These are phyloP conservation scores for Artibeus jamaicensis DNA, from an alignment of 2,797 vertebrate genomes.

Conservation along the genomic window DNA sequence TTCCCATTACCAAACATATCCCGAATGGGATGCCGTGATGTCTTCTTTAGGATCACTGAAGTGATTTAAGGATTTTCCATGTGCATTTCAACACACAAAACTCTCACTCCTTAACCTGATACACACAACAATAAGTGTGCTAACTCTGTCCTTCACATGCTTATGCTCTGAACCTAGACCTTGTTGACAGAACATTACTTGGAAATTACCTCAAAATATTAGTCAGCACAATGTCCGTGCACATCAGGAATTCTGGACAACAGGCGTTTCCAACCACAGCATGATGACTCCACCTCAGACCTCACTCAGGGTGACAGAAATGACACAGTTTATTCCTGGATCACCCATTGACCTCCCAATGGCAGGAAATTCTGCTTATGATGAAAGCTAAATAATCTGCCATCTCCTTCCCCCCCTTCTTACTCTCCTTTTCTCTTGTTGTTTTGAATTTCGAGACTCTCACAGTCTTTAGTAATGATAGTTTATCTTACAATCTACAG, in stretches of 20 bases:
- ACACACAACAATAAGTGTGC: background rate
- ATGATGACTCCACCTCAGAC: background rate
- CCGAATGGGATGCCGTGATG: background rate
- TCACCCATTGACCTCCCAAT: too few relatives aligned
- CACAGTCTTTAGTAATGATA: background rate
- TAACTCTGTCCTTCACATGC: background rate
- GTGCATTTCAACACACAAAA: background rate
- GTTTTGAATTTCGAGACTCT: background rate
- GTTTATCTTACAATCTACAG: background rate
- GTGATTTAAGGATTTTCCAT: too few relatives aligned
- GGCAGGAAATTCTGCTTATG: too few relatives aligned
- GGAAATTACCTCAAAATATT: background rate
- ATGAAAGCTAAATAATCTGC: too few relatives aligned
- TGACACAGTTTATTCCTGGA: too few relatives aligned
- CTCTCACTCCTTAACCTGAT: background rate
- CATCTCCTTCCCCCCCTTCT: too few relatives aligned
- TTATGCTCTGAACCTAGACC: background rate
- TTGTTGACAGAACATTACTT: background rate
- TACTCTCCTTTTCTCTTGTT: too few relatives aligned
- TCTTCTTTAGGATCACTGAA: background rate
- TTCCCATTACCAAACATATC: background rate
- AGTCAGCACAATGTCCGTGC: accelerated
- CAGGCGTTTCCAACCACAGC: background rate
- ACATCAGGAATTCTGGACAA: background rate
- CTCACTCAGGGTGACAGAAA: background rate